These are phyloP conservation scores for Oophaga sylvatica DNA, from an alignment of 2,797 vertebrate species.

Conservation along the genomic window DNA sequence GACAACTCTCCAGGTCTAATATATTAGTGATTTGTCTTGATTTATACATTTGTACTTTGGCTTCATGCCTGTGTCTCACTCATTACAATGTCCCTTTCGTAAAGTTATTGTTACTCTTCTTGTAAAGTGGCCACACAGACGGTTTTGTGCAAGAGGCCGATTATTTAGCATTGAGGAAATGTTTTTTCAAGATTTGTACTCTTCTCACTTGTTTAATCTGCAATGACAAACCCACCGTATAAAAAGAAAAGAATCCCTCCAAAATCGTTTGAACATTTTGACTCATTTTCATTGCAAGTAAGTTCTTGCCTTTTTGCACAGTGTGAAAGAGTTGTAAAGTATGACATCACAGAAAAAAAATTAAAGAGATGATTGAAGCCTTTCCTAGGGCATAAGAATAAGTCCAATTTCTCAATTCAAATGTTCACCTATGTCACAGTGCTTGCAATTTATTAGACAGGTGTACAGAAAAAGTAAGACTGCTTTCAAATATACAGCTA, in stretches of 20 bases:
- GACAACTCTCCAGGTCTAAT: not conserved
- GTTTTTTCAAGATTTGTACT: not conserved
- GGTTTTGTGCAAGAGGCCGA: not conserved
- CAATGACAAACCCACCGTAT: not conserved
- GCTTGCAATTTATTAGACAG: too few relatives aligned
- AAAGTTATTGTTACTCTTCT: not conserved
- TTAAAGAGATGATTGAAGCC: too few relatives aligned
- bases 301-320: too few relatives aligned
- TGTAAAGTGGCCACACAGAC: not conserved
- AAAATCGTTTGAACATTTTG: too few relatives aligned
- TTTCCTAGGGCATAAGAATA: too few relatives aligned
- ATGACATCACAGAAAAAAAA: too few relatives aligned
- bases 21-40: not conserved
- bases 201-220: not conserved
- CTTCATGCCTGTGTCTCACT: not conserved
- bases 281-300: too few relatives aligned
- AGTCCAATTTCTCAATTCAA: too few relatives aligned
- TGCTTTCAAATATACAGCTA: too few relatives aligned
- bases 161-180: not conserved
- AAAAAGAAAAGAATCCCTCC: not conserved
- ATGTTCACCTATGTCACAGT: too few relatives aligned
- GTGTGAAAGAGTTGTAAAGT: too few relatives aligned
- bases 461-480: too few relatives aligned
- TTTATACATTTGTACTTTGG: constrained; percentile 3
- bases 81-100: constrained; percentile 4